Conservation (phyloP, 2,113 vertebrate species). For the Bubalus kerabau region DNA sequence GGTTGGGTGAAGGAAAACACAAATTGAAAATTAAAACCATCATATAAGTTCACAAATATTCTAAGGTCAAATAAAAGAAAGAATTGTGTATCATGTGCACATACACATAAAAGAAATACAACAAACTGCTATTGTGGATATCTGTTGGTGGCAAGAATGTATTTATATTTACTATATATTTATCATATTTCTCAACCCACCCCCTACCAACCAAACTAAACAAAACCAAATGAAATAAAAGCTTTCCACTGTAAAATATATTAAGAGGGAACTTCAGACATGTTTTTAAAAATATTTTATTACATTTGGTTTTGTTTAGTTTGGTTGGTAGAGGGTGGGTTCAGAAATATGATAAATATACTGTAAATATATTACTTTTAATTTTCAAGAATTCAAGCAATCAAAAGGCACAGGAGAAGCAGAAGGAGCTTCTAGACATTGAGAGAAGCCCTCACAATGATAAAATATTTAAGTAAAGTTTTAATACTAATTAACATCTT, state of each 20-base stretch:
- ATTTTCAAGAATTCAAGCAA: background rate
- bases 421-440: background rate
- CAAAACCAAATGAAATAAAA: slow-evolving; percentile 22
- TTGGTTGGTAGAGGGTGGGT: background rate
- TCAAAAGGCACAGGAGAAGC: background rate
- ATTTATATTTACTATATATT: background rate
- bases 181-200: background rate
- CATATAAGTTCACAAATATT: background rate
- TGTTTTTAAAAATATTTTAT: background rate
- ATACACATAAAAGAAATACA: background rate
- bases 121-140: background rate
- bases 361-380: background rate
- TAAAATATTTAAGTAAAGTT: background rate
- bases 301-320: slow-evolving; percentile 4
- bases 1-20: background rate
- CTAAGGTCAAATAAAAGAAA: background rate
- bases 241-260: background rate
- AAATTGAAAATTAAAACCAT: slow-evolving; percentile 23
- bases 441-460: background rate
- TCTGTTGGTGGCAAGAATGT: background rate
- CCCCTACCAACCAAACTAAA: background rate
- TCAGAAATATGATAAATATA: background rate
- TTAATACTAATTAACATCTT: background rate
- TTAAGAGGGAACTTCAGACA: background rate
- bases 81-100: background rate